Conservation (phyloP, 2,888 invertebrate species). For the Coelogynopora nodosa region DNA sequence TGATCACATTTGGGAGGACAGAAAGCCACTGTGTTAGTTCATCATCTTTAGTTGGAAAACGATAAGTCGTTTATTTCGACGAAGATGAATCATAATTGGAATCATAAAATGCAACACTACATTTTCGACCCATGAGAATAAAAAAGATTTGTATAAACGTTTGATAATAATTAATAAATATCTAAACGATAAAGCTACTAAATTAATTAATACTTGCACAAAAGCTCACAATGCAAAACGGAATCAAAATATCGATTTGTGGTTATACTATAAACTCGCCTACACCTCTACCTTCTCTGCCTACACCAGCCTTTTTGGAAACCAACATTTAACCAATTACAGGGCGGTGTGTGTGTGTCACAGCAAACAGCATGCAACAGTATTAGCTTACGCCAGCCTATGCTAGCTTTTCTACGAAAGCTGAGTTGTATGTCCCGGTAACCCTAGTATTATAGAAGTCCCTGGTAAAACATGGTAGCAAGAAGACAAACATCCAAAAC, state of each 20-base stretch:
- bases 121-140: conserved; percentile 30
- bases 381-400: conserved; percentile 31
- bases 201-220: conserved; percentile 21
- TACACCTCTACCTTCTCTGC: not conserved
- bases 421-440: conserved; percentile 29
- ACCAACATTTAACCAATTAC: conserved; percentile 15
- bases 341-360: conserved; percentile 7
- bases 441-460: conserved; percentile 31
- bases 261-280: conserved; percentile 31
- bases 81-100: conserved; percentile 36
- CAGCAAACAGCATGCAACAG: conserved; percentile 27
- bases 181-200: no score
- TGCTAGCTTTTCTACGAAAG: conserved; percentile 11
- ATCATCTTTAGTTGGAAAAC: conserved; percentile 18
- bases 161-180: conserved; percentile 19
- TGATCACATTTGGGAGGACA: conserved; percentile 33
- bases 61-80: conserved; percentile 10
- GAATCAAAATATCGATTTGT: conserved; percentile 31
- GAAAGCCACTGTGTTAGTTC: conserved; percentile 10
- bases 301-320: no score
- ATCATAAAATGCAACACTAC: conserved; percentile 12
- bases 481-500: no score
- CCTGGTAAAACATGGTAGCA: not conserved
- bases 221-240: conserved; percentile 31
- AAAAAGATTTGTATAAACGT: conserved; percentile 28